Base-by-base conservation (phyloP, 2,113 vertebrate species). In the Podarcis cretensis region DNA sequence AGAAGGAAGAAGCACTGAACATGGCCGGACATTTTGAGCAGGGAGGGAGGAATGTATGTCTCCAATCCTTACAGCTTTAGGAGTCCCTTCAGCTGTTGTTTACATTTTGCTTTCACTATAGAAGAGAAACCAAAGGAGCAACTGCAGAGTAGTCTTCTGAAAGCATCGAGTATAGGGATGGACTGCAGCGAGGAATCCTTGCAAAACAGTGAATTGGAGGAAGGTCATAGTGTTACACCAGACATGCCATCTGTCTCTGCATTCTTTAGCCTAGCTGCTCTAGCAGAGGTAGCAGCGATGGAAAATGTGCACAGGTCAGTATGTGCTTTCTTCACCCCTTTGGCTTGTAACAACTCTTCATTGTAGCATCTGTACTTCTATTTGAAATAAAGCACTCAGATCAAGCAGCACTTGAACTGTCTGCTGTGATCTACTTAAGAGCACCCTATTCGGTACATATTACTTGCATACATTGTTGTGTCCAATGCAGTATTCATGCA, bases 231-330 rank as follows among this genome's bases (percentile, higher is more conserved):
- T 95, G 96, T 96, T 91, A 94, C 97, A 1, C 95, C 95, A 1
- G 97, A 98, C 90, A 97, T 97, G 95, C 97, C 97, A 87, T 93
- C 97, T 0, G 95, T 97, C 91, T 97, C 98, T 81, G 98, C 99
- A 0, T 99, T 99, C 97, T 99, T 99, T 90, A 99, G 99, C 95
- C 96, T 99, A 81, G 98, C 98, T n/a, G 99, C 99, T 23, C 98
- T 99, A n/a, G 99, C 99, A 10, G 99, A 99, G 93, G 99, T 99
- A 30, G 99, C 99, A n/a, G 99, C 99, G 95, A 99, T 99, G 99
- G 99, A 99, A 95, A 99, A 99, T 0, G 98, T 97, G 95, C 98
- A 99, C 98, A 99, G 99, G 99, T 99, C 63, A 87, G 94, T 54
- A 27, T 7, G 8, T 48, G 88, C 73, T 84, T 54, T 80, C 73